phyloP scores from a whole-genome alignment of 2,797 vertebrate species.

The Gephyroberyx darwinii region DNA sequence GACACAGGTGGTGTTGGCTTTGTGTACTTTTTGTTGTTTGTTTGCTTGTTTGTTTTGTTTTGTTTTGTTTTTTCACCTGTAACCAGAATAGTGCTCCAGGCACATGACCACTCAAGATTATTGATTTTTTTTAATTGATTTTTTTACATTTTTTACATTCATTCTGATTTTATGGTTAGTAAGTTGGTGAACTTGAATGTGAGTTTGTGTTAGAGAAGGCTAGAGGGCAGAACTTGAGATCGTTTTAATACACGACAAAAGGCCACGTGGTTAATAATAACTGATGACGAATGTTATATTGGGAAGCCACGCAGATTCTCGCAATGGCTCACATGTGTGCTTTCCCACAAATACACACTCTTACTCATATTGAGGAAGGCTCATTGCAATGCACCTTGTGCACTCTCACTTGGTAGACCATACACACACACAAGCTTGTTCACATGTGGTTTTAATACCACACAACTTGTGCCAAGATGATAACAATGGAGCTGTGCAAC shows the following conservation, averaged over 20 bases:
- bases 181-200: neutral
- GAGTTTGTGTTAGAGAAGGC: neutral
- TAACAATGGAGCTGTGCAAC: slow-evolving; percentile 49
- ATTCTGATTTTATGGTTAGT: neutral
- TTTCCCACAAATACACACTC: slow-evolving; percentile 20
- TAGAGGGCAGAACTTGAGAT: neutral
- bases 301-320: slow-evolving; percentile 12
- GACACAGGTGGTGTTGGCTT: slow-evolving; percentile 14
- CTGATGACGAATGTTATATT: slow-evolving; percentile 28
- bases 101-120: no score
- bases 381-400: slow-evolving; percentile 1
- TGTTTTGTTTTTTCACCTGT: slow-evolving; percentile 3
- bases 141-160: neutral
- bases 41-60: neutral
- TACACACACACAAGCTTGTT: slow-evolving; percentile 22
- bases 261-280: slow-evolving; percentile 17
- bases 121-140: no score
- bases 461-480: slow-evolving; percentile 31
- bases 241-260: slow-evolving; percentile 3
- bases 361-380: neutral
- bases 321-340: slow-evolving; percentile 1
- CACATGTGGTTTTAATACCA: slow-evolving; percentile 60
- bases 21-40: slow-evolving; percentile 8
- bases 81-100: neutral
- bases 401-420: slow-evolving; percentile 16